Evolutionary conservation across 2,797 vertebrate species (phyloP).

Genomic region (Chanos chanos): DNA sequence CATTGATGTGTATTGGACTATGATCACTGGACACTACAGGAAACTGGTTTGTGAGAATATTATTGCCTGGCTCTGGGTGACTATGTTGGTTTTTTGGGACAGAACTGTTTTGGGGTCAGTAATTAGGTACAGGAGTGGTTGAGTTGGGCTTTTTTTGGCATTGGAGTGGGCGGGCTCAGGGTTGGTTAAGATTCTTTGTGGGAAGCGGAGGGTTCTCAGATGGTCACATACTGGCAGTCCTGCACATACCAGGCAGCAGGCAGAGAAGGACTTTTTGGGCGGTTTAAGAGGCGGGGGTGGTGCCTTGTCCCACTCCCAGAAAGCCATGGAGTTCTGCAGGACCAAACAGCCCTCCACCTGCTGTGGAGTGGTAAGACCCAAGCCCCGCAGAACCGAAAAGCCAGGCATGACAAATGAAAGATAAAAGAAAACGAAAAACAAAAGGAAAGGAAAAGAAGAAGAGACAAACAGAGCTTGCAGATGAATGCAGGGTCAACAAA

Average conservation of each 20-base stretch:
- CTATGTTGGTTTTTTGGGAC: too few species aligned
- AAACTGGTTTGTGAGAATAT: too few species aligned
- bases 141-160: background rate
- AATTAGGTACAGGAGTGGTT: background rate
- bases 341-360: constrained; percentile 80
- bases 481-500: constrained; percentile 55
- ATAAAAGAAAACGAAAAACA: constrained; percentile 37
- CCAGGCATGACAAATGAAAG: constrained; percentile 31
- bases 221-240: constrained; percentile 44
- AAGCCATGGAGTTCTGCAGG: constrained; percentile 87
- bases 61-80: too few species aligned
- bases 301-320: constrained; percentile 92
- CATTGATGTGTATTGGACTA: too few species aligned
- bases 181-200: constrained; percentile 16
- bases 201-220: constrained; percentile 19
- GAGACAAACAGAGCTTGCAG: constrained; percentile 53
- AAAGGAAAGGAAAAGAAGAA: constrained; percentile 12
- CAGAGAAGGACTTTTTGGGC: constrained; percentile 93
- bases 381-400: constrained; percentile 29
- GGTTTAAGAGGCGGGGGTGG: constrained; percentile 79
- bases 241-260: constrained; percentile 91
- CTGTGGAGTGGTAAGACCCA: constrained; percentile 62
- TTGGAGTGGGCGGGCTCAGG: background rate
- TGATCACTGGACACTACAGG: too few species aligned
- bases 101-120: too few species aligned